Conservation (phyloP, 2,797 vertebrate species). For the Peromyscus aztecus region DNA sequence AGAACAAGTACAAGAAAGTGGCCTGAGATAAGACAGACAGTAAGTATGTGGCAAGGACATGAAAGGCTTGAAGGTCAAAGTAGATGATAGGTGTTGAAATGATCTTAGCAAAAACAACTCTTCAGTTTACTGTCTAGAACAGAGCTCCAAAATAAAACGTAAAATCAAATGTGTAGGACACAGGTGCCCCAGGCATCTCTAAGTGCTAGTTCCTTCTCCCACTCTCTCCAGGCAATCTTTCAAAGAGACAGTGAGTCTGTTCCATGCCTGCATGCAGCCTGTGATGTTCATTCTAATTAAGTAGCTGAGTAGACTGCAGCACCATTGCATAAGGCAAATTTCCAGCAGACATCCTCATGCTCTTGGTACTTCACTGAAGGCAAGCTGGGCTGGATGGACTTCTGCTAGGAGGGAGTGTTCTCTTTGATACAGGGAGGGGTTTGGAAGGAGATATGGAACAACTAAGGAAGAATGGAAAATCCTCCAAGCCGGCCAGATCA, state of each 20-base stretch:
- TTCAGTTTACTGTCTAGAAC: background rate
- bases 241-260: background rate
- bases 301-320: background rate
- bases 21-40: constrained; percentile 59
- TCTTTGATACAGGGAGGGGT: background rate
- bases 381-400: background rate
- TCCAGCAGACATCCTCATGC: background rate
- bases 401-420: background rate
- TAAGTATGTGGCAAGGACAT: background rate
- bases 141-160: background rate
- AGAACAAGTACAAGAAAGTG: constrained; percentile 75
- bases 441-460: constrained; percentile 40
- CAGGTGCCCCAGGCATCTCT: background rate
- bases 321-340: background rate
- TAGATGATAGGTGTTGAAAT: background rate
- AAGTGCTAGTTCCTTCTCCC: background rate
- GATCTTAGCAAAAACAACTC: background rate
- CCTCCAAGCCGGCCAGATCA: constrained; percentile 55
- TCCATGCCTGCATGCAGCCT: background rate
- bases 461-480: constrained; percentile 69
- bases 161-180: background rate
- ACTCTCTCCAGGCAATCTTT: background rate
- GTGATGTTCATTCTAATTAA: background rate
- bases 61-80: constrained; percentile 10
- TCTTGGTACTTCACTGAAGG: background rate